Conservation (phyloP, 2,113 vertebrate species). For the Taxidea taxus region DNA sequence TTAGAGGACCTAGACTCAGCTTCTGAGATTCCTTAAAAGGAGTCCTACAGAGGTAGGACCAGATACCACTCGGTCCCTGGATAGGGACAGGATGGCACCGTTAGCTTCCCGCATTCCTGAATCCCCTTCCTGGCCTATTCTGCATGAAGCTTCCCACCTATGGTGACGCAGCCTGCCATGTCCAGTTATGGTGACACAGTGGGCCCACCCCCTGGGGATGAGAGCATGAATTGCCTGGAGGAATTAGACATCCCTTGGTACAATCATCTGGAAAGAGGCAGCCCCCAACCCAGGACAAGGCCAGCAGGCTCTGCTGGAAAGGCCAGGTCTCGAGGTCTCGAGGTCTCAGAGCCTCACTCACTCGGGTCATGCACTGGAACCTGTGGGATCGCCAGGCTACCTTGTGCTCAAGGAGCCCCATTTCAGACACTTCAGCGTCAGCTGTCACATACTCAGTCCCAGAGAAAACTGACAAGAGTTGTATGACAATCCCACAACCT, state of each 20-base stretch:
- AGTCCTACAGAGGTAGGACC: no score
- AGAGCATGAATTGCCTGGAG: not conserved
- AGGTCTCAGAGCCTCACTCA: not conserved
- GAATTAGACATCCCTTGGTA: not conserved
- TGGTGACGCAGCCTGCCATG: not conserved
- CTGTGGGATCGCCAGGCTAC: not conserved
- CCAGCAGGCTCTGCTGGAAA: not conserved
- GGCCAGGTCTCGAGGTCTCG: no score
- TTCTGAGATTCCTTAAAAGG: not conserved
- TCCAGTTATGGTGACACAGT: not conserved
- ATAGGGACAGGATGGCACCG: not conserved
- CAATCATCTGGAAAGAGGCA: not conserved
- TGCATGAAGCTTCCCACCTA: rapidly evolving
- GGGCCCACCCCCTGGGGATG: not conserved
- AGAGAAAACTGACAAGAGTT: not conserved
- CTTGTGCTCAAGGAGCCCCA: not conserved
- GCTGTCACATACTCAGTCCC: not conserved
- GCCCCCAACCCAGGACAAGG: not conserved
- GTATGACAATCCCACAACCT: not conserved
- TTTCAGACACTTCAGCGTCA: not conserved
- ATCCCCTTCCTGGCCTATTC: not conserved
- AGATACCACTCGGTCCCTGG: not conserved
- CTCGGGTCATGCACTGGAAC: not conserved
- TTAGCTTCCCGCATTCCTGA: rapidly evolving
- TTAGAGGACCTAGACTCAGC: not conserved